phyloP scores from a whole-genome alignment of 1,140 invertebrate genomes.

The Apolygus lucorum region DNA sequence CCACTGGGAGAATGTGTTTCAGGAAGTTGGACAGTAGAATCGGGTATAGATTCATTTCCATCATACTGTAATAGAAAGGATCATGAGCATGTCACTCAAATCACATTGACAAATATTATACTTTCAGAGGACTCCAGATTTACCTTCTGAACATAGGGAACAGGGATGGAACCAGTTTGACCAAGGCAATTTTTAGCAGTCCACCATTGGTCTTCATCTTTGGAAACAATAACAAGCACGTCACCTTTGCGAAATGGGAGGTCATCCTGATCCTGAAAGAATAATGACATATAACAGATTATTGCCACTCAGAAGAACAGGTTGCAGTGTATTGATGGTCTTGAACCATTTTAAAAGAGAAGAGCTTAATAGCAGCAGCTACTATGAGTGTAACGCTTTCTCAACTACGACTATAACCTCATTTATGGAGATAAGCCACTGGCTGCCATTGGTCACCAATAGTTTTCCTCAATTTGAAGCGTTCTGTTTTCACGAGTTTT shows the following conservation, averaged over 20 bases:
- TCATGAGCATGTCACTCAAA: not conserved
- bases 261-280: slow-evolving; percentile 79
- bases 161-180: slow-evolving; percentile 85
- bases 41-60: slow-evolving; percentile 17
- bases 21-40: slow-evolving; percentile 4
- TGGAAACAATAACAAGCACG: slow-evolving; percentile 80
- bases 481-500: no score
- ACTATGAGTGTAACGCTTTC: no score
- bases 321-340: not conserved
- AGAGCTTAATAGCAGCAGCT: no score
- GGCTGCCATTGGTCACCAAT: no score
- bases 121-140: not conserved
- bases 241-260: slow-evolving; percentile 92
- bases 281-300: no score
- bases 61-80: slow-evolving; percentile 19
- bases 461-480: no score
- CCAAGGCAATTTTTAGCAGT: slow-evolving; percentile 82
- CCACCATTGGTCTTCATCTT: slow-evolving; percentile 98
- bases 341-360: not conserved
- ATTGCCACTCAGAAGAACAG: no score
- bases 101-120: no score
- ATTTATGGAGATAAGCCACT: no score
- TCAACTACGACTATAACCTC: no score
- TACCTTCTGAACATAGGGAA: slow-evolving; percentile 77
- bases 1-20: slow-evolving; percentile 23